Percentiles rank a stretch among this genome's conserved stretches.
These are phyloP conservation scores for Seriola dumerili DNA, from an alignment of 2,113 vertebrate species.

Conservation along the genomic window DNA sequence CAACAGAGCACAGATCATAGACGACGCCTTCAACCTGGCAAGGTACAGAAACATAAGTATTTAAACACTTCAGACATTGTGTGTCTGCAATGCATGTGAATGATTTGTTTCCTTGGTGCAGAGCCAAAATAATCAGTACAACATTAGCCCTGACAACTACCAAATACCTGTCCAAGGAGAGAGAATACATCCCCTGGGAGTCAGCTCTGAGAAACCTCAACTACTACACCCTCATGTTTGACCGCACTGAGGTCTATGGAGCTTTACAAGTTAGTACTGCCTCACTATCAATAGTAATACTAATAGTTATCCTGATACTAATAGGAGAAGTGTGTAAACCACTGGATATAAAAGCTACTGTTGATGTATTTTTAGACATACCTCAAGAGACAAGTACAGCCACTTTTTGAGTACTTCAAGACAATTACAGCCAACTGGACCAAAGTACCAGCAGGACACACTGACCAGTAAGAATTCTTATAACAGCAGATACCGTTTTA, in stretches of 20 bases:
- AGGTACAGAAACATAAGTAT: conserved; percentile 81
- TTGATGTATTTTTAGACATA: conserved; percentile 82
- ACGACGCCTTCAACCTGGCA: conserved; percentile 93
- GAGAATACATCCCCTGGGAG: conserved; percentile 90
- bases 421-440: conserved; percentile 74
- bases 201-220: conserved; percentile 86
- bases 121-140: conserved; percentile 81
- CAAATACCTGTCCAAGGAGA: conserved; percentile 85
- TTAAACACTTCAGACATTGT: not conserved
- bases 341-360: not conserved
- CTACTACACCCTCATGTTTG: conserved; percentile 93
- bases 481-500: not conserved
- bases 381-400: conserved; percentile 86
- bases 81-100: not conserved
- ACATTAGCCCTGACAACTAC: conserved; percentile 89
- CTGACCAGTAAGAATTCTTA: conserved; percentile 87
- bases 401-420: conserved; percentile 86
- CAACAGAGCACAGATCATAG: conserved; percentile 94
- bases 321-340: not conserved
- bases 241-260: conserved; percentile 89
- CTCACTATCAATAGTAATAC: not conserved
- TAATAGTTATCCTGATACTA: not conserved
- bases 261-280: conserved; percentile 85
- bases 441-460: conserved; percentile 60
- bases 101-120: conserved; percentile 57